phyloP scores from a whole-genome alignment of 2,888 invertebrate species.

The Drosophila mercatorum region DNA sequence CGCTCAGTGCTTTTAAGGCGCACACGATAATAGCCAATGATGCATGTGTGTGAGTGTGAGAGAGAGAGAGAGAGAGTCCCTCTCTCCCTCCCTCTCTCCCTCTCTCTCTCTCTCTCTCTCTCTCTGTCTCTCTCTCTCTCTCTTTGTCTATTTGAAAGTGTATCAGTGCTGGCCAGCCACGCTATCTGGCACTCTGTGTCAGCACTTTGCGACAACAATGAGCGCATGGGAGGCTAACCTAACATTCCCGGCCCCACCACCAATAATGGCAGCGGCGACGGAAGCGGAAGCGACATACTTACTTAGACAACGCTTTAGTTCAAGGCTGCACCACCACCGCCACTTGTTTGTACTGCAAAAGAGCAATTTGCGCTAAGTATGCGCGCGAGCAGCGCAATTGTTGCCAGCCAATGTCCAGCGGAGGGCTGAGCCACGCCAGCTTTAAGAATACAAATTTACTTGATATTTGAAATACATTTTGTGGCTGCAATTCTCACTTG shows the following conservation, averaged over 20 bases:
- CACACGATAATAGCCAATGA: slow-evolving; percentile 76
- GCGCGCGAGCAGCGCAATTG: slow-evolving; percentile 59
- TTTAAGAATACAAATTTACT: neutral
- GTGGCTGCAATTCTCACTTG: slow-evolving; percentile 26
- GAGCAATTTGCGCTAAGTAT: slow-evolving; percentile 67
- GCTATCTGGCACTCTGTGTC: slow-evolving; percentile 53
- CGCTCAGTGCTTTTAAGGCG: slow-evolving; percentile 70
- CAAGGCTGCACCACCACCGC: slow-evolving; percentile 15
- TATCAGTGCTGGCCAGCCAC: slow-evolving; percentile 33
- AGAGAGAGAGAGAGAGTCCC: too few relatives aligned
- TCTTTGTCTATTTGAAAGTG: slow-evolving; percentile 23
- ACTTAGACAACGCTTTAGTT: slow-evolving; percentile 62
- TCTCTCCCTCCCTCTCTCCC: neutral
- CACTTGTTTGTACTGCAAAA: slow-evolving; percentile 48
- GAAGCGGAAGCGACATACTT: slow-evolving; percentile 78
- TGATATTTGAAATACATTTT: neutral
- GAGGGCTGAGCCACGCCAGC: neutral
- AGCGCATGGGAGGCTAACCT: slow-evolving; percentile 39
- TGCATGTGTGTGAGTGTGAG: slow-evolving; percentile 35
- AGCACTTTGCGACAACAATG: slow-evolving; percentile 63
- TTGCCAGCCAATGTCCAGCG: slow-evolving; percentile 17
- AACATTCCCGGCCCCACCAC: slow-evolving; percentile 21
- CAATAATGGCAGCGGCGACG: slow-evolving; percentile 67
- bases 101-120: neutral
- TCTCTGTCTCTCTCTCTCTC: slow-evolving; percentile 9